Conservation (phyloP, 2,888 invertebrate genomes). For the Epicampocera succincta region DNA sequence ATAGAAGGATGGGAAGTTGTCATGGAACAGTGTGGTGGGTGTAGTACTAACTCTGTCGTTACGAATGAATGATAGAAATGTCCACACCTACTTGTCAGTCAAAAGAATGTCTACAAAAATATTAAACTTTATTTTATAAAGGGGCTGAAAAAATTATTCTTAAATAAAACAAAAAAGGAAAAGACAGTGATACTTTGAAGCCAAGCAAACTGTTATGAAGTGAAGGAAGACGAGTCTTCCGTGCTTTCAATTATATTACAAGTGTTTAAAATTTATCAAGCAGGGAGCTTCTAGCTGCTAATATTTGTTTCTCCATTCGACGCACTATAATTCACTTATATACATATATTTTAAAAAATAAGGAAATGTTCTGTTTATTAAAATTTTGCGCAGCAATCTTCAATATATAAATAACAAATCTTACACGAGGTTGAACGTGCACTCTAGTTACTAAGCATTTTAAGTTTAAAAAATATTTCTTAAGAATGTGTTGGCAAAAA, state of each 20-base stretch:
- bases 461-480: too few relatives aligned
- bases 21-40: slow-evolving; percentile 73
- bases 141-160: slow-evolving; percentile 42
- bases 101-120: slow-evolving; percentile 70
- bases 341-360: too few relatives aligned
- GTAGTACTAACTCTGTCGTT: slow-evolving; percentile 76
- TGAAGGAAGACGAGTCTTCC: slow-evolving; percentile 11
- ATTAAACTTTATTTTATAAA: slow-evolving; percentile 24
- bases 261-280: not conserved
- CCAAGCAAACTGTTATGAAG: not conserved
- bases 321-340: too few relatives aligned
- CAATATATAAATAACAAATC: too few relatives aligned
- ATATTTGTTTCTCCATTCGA: too few relatives aligned
- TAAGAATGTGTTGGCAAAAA: too few relatives aligned
- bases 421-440: too few relatives aligned
- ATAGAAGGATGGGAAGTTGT: slow-evolving; percentile 25
- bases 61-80: slow-evolving; percentile 79
- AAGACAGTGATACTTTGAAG: not conserved
- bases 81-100: slow-evolving; percentile 80
- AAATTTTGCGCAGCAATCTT: too few relatives aligned
- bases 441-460: too few relatives aligned
- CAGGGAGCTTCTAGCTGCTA: too few relatives aligned
- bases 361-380: too few relatives aligned
- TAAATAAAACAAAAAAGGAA: slow-evolving; percentile 46
- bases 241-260: not conserved